Conservation (phyloP, 2,888 invertebrate genomes). For the Nephrotoma flavescens region DNA sequence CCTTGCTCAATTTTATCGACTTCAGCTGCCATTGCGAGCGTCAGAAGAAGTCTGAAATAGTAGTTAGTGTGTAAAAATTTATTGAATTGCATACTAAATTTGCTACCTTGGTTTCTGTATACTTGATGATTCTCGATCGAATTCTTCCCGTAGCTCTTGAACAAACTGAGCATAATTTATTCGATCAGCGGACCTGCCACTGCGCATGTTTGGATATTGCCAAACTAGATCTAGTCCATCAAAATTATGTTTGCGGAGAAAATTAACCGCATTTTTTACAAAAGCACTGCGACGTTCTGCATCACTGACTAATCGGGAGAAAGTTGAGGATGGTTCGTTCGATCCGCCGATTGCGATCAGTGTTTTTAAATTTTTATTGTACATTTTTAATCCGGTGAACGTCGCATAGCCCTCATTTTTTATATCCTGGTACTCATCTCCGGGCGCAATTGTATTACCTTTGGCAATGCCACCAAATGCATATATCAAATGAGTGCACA, state of each 20-base stretch:
- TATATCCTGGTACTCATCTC: slow-evolving; percentile 90
- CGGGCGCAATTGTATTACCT: slow-evolving; percentile 79
- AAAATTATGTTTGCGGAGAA: slow-evolving; percentile 79
- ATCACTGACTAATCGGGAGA: slow-evolving; percentile 78
- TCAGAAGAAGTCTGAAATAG: slow-evolving; percentile 48
- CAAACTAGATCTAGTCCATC: slow-evolving; percentile 88
- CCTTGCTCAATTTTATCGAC: slow-evolving; percentile 87
- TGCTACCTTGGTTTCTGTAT: slow-evolving; percentile 50
- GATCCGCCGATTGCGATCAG: slow-evolving; percentile 83
- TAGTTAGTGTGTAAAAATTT: too few relatives aligned
- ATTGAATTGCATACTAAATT: too few relatives aligned
- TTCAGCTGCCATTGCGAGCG: slow-evolving; percentile 90
- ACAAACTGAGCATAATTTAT: slow-evolving; percentile 81
- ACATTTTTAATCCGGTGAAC: slow-evolving; percentile 82
- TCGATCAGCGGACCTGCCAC: slow-evolving; percentile 63
- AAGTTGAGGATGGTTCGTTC: slow-evolving; percentile 80
- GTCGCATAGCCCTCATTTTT: slow-evolving; percentile 93
- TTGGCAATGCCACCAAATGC: slow-evolving; percentile 87
- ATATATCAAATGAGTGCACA: slow-evolving; percentile 86
- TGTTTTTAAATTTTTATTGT: slow-evolving; percentile 82
- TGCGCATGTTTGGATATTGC: slow-evolving; percentile 42
- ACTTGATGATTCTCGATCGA: slow-evolving; percentile 70
- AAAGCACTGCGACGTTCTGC: slow-evolving; percentile 62
- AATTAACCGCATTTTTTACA: slow-evolving; percentile 69
- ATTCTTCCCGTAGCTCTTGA: slow-evolving; percentile 77